Base-by-base conservation (phyloP, 2,888 invertebrate genomes). In the Xylota sylvarum region DNA sequence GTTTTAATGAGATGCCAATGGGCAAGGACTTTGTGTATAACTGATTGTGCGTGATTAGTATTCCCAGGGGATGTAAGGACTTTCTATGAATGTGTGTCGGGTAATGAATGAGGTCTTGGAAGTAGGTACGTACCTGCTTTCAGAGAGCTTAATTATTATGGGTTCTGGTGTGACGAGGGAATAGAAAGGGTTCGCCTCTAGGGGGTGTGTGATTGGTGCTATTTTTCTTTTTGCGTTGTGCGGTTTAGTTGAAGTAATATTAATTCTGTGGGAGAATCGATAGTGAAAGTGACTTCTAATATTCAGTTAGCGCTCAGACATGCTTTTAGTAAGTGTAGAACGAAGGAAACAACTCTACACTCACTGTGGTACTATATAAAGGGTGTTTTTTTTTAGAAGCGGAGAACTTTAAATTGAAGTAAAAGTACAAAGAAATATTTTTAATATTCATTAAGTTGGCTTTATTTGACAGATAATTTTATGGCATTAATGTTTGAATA, bases 41-140 rank as follows among this genome's bases (percentile, higher is more conserved):
- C 52, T 60, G 50, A 58, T 67, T 67, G 32, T 58, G 50, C 17
- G 30, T 67, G 32, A 73, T 67, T 73, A 73, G 65, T 67, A 80
- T 67, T 67, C 67, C 9, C 48, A 32, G 32, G 19, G 73, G 73
- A 80, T 67, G 58, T 73, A 58, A 5, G 27, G 60, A 67, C 43
- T 73, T 72, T 65, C 50, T 62, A 46, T 67, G 67, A 74, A 43
- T 60, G 52, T 60, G 60, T 50, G 60, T 50, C 37, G 35, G 73
- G 58, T 73, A 65, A 80, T 72, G 48, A 70, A 70, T 56, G 43
- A 56, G 58, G 64, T 50, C 27, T 23, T 5, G 27, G 55, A 40
- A 60, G 14, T 46, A 5, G 2, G 35, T 37, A 40, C 17, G 35
- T 37, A 40, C 17, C 30, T 62, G 52, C 27, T 60, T 67, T 58